These are phyloP conservation scores for Astreopora myriophthalma DNA, from an alignment of 64 coral and sea anemone species.

Conservation along the genomic window DNA sequence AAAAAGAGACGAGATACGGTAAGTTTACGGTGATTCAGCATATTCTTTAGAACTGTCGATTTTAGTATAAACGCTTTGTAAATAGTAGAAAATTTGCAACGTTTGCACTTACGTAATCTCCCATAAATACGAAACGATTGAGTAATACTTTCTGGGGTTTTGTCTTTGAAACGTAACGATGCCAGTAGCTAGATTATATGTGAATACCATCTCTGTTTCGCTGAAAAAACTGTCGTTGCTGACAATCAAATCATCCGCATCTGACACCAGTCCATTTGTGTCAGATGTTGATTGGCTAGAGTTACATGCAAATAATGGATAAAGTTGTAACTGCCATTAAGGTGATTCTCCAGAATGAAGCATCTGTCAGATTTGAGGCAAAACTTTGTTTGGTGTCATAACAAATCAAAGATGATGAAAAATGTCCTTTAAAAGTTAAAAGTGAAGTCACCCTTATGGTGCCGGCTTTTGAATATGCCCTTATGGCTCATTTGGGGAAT, in stretches of 20 bases:
- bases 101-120: neutral
- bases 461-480: no score
- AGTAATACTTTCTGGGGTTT: neutral
- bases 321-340: no score
- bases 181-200: neutral
- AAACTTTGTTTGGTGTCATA: no score
- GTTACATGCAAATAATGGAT: no score
- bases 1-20: conserved; percentile 99
- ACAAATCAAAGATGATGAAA: no score
- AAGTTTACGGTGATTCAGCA: conserved; percentile 62
- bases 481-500: no score
- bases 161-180: neutral
- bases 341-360: no score
- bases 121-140: neutral
- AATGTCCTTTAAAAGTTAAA: no score
- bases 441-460: no score
- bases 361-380: no score
- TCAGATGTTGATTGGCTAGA: neutral
- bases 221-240: neutral
- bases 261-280: neutral
- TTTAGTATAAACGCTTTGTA: neutral
- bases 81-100: neutral
- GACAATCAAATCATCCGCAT: neutral
- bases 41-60: neutral
- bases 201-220: neutral